Evolutionary conservation across 2,797 vertebrate genomes (phyloP).

Genomic region (Lithobates pipiens): DNA sequence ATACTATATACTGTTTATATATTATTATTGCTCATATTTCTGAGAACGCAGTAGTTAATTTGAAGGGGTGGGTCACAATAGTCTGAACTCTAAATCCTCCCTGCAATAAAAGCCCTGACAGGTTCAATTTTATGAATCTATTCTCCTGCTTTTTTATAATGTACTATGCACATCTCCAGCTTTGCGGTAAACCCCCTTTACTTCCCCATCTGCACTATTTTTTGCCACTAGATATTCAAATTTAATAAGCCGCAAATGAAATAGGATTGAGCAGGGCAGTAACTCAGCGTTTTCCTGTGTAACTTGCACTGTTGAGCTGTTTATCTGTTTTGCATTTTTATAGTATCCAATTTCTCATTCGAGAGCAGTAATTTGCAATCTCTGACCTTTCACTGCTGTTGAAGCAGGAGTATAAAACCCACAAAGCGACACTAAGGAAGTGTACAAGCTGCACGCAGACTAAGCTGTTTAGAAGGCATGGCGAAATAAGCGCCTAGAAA

Average conservation of each 20-base stretch:
- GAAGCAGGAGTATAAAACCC: conserved; percentile 60
- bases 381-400: conserved; percentile 60
- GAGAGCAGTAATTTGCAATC: conserved; percentile 60
- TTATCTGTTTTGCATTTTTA: conserved; percentile 63
- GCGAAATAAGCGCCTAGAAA: conserved; percentile 54
- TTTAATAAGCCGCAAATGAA: conserved; percentile 48
- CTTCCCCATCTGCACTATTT: conserved; percentile 4
- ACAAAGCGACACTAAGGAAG: conserved; percentile 55
- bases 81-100: neutral
- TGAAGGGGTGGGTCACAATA: neutral
- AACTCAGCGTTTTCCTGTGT: conserved; percentile 49
- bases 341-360: conserved; percentile 64
- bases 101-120: neutral
- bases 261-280: conserved; percentile 37
- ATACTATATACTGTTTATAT: neutral
- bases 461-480: conserved; percentile 51
- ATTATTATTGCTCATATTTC: neutral
- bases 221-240: conserved; percentile 43
- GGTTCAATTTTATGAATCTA: neutral
- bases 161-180: neutral
- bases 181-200: neutral
- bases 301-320: conserved; percentile 47
- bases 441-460: conserved; percentile 34
- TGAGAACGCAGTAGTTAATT: neutral
- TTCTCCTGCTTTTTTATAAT: neutral